Evolutionary conservation across 1,140 invertebrate species (phyloP).

Genomic region (Hydropsyche tenuis): DNA sequence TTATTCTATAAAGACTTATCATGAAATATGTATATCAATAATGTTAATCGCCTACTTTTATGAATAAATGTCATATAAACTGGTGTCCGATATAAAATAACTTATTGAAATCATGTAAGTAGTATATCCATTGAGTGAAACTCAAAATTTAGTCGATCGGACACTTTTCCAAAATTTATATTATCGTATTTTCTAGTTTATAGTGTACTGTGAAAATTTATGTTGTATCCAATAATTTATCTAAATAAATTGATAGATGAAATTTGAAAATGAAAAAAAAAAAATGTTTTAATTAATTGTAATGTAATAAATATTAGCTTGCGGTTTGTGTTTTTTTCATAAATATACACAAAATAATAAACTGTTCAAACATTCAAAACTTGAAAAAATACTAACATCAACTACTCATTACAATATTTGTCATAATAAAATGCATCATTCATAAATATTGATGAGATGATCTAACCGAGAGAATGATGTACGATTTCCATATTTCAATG

Average conservation of each 20-base stretch:
- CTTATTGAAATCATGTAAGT: not conserved
- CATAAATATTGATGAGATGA: too few species aligned
- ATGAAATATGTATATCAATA: slow-evolving; percentile 42
- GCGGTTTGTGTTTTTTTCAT: too few species aligned
- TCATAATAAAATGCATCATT: too few species aligned
- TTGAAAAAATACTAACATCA: too few species aligned
- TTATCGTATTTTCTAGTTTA: slow-evolving; percentile 47
- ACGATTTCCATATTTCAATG: too few species aligned
- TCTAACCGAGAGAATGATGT: too few species aligned
- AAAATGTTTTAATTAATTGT: too few species aligned
- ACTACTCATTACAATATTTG: too few species aligned
- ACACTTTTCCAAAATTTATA: slow-evolving; percentile 40
- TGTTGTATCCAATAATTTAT: slow-evolving; percentile 50
- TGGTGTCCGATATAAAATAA: slow-evolving; percentile 28
- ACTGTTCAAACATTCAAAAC: too few species aligned
- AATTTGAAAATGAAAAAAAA: slow-evolving; percentile 34
- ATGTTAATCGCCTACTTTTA: slow-evolving; percentile 46
- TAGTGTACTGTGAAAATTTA: slow-evolving; percentile 49
- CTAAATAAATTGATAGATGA: slow-evolving; percentile 50
- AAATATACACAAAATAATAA: too few species aligned
- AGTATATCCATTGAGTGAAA: slow-evolving; percentile 5
- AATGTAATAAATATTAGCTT: too few species aligned
- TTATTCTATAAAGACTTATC: slow-evolving; percentile 33
- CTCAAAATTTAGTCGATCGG: slow-evolving; percentile 34
- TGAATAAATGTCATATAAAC: slow-evolving; percentile 45